Evolutionary conservation across 2,797 vertebrate species (phyloP).

Genomic region (Harpagifer antarcticus): DNA sequence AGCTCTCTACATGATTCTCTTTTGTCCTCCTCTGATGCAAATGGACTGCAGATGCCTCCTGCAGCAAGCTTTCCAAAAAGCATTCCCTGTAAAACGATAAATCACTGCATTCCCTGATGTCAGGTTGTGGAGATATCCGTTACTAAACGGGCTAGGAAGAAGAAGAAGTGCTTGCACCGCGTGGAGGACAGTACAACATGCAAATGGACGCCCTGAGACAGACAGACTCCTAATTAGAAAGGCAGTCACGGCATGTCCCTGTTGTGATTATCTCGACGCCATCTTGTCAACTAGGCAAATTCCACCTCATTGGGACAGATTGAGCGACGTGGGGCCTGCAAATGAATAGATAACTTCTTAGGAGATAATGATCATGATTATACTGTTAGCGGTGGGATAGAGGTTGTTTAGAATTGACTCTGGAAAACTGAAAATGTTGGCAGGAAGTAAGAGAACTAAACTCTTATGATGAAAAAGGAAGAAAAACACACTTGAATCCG

Average conservation of each 20-base stretch:
- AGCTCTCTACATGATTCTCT: conserved; percentile 19
- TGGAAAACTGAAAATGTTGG: conserved; percentile 35
- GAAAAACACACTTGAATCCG: not conserved
- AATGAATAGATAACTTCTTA: conserved; percentile 71
- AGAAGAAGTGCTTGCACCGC: not conserved
- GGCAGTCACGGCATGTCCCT: conserved; percentile 61
- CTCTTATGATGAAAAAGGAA: not conserved
- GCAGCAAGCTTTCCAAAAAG: conserved; percentile 72
- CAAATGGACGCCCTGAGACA: conserved; percentile 57
- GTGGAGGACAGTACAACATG: conserved; percentile 57
- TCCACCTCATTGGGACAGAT: conserved; percentile 66
- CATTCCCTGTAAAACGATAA: conserved; percentile 77
- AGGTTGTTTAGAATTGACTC: conserved; percentile 66
- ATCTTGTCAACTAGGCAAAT: conserved; percentile 78
- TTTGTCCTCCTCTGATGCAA: conserved; percentile 57
- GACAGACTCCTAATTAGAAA: conserved; percentile 74
- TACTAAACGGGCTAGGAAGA: conserved; percentile 54
- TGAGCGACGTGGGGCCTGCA: conserved; percentile 51
- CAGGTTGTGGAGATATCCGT: conserved; percentile 71
- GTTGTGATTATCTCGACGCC: conserved; percentile 72
- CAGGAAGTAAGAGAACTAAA: conserved; percentile 13
- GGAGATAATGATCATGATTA: conserved; percentile 73
- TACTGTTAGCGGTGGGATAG: conserved; percentile 45
- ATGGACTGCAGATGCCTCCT: conserved; percentile 76
- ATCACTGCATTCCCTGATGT: conserved; percentile 75